Base-by-base conservation (phyloP, 37 sponge, comb jelly and placozoan species). In the Spongilla lacustris region DNA sequence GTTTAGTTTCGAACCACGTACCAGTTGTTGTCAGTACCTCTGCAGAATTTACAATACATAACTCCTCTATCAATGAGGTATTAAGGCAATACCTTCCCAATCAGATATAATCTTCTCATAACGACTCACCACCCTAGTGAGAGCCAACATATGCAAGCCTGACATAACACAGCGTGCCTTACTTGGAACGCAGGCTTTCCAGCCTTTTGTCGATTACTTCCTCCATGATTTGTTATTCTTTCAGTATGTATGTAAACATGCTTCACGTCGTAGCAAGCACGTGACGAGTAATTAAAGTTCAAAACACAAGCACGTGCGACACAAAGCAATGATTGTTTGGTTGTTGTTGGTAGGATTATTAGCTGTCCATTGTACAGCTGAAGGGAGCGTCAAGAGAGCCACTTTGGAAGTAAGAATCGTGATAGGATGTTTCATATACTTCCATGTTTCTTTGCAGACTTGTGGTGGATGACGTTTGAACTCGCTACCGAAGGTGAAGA, bases 391-490 rank as follows among this genome's bases (percentile, higher is more conserved):
- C 19, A 58, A 58, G 58, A 58, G 21, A 17, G 58, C 58, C 21
- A 58, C 58, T 58, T 58, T 58, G 58, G 58, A 58, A 17, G 58
- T 14, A 58, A 17, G 21, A 14, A 58, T 58, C 11, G 19, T 58
- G 58, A 58, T 14, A 4, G 4, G 46, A 46, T 8, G 37, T 49
- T 71, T 23, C 49, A 4, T 4, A 13, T 48, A 11, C 28, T 76
- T 33, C 37, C 67, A n/a, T 34, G 71, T 37, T 48, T 8, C 38
- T 12, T 31, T 73, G 26, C 76, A 94, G 95, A 89, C 90, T 31
- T 94, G 95, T 49, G 89, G 95, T 83, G 95, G 95, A 91, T 94
- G 95, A 94, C 95, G 95, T 67, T 83, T 94, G 83, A 94, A 94
- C 68, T 72, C 81, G 75, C 95, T 94, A 83, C 95, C 95, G 6